Percentiles rank a stretch among this genome's conserved stretches.
Conservation (phyloP, 2,888 invertebrate species). For the Muschampia plurimacula region DNA sequence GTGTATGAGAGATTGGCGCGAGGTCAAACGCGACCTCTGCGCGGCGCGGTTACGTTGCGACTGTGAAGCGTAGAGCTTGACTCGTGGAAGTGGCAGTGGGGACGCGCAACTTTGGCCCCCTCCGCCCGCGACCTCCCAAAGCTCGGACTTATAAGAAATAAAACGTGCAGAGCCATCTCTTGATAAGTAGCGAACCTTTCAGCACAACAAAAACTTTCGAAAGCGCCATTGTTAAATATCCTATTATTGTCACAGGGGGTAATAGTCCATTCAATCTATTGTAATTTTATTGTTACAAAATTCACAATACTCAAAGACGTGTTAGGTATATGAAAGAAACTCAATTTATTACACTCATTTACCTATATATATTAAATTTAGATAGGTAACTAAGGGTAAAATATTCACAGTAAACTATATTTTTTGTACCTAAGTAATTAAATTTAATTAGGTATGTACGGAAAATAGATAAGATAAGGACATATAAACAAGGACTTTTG, state of each 20-base stretch:
- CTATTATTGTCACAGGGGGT: slow-evolving; percentile 1
- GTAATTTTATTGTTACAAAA: not conserved
- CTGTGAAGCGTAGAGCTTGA: slow-evolving; percentile 74
- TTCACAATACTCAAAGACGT: not conserved
- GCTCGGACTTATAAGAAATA: slow-evolving; percentile 50
- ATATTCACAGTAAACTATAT: too few species aligned
- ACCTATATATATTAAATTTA: too few species aligned
- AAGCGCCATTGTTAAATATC: not conserved
- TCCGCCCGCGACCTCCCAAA: slow-evolving; percentile 62
- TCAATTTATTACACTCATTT: too few species aligned
- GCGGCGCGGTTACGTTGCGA: slow-evolving; percentile 77
- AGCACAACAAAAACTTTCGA: slow-evolving; percentile 19
- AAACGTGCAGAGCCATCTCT: slow-evolving; percentile 66
- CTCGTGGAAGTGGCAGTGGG: slow-evolving; percentile 77
- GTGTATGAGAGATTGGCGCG: slow-evolving; percentile 69
- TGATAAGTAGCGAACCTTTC: slow-evolving; percentile 50
- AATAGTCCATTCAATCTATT: not conserved
- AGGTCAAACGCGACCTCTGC: slow-evolving; percentile 65
- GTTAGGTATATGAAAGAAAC: not conserved
- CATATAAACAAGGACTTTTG: too few species aligned
- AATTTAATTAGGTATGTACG: too few species aligned
- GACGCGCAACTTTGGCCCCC: slow-evolving; percentile 73
- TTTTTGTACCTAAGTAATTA: too few species aligned
- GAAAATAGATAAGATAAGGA: too few species aligned
- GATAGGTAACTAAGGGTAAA: too few species aligned